Percentiles rank a stretch among this genome's conserved stretches.
phyloP scores from a whole-genome alignment of 1,140 invertebrate genomes.

The Euura saliciscinereae region DNA sequence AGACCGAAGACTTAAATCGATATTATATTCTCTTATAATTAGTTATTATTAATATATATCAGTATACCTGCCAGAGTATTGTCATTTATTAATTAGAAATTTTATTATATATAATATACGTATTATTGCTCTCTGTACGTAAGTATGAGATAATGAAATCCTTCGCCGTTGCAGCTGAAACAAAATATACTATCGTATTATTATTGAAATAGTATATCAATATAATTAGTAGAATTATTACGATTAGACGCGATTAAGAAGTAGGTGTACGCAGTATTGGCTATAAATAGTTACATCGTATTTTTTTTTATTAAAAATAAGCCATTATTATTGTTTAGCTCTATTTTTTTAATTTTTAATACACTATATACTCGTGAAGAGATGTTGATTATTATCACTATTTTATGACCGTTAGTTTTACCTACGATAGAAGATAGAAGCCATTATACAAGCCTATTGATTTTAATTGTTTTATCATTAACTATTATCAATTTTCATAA shows the following conservation, averaged over 20 bases:
- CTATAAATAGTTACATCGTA: background rate
- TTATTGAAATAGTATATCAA: too few relatives aligned
- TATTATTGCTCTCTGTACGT: background rate
- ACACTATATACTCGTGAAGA: background rate
- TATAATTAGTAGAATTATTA: too few relatives aligned
- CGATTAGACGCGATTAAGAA: too few relatives aligned
- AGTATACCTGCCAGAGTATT: too few relatives aligned
- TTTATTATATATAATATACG: too few relatives aligned
- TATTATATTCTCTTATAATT: constrained; percentile 16
- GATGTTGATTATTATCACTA: background rate
- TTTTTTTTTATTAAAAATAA: background rate
- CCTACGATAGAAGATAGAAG: too few relatives aligned
- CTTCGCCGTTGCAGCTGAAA: background rate
- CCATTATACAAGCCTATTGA: background rate
- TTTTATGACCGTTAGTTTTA: background rate
- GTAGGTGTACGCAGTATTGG: background rate
- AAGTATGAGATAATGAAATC: background rate
- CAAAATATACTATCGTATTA: too few relatives aligned
- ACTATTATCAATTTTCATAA: too few relatives aligned
- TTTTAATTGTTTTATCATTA: background rate
- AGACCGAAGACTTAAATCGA: constrained; percentile 62
- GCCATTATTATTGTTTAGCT: background rate
- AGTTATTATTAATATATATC: background rate
- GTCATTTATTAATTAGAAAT: too few relatives aligned
- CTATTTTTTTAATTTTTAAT: background rate